Conservation (phyloP, 2,888 invertebrate genomes). For the Ormyrus rosae region DNA sequence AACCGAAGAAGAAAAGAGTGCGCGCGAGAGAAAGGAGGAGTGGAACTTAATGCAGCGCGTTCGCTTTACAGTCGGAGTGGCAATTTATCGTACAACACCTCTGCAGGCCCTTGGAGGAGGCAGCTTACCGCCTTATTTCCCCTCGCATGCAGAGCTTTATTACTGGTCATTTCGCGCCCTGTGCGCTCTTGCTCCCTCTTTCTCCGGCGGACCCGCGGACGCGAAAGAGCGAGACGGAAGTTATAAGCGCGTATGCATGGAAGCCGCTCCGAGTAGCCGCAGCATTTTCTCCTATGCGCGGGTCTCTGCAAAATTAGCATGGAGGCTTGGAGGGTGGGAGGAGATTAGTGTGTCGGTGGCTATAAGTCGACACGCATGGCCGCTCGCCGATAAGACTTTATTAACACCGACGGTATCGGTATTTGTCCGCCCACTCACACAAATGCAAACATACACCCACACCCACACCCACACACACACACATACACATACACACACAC, state of each 20-base stretch:
- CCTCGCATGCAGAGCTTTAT: slow-evolving; percentile 41
- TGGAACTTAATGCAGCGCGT: slow-evolving; percentile 1
- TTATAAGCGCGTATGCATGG: background rate
- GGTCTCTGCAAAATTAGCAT: slow-evolving; percentile 66
- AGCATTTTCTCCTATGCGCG: slow-evolving; percentile 22
- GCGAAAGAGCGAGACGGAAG: background rate
- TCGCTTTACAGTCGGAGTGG: slow-evolving; percentile 2
- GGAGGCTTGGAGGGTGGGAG: slow-evolving; percentile 28
- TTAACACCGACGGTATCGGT: slow-evolving; percentile 67
- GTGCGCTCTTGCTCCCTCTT: background rate
- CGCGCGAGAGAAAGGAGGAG: background rate
- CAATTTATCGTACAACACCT: slow-evolving; percentile 33
- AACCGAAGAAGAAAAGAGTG: no score
- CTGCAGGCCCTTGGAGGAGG: background rate
- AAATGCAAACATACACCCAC: background rate
- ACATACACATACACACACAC: background rate
- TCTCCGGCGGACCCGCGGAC: background rate
- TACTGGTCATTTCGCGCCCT: slow-evolving; percentile 39
- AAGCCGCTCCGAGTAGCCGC: slow-evolving; percentile 7
- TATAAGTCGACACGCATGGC: slow-evolving; percentile 72
- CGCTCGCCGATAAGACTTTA: slow-evolving; percentile 72
- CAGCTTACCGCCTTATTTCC: slow-evolving; percentile 42
- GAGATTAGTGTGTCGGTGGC: slow-evolving; percentile 68
- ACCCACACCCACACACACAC: background rate
- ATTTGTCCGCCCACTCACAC: slow-evolving; percentile 63